phyloP scores from a whole-genome alignment of 2,888 invertebrate genomes.

The Lepetodrilus schrolli region DNA sequence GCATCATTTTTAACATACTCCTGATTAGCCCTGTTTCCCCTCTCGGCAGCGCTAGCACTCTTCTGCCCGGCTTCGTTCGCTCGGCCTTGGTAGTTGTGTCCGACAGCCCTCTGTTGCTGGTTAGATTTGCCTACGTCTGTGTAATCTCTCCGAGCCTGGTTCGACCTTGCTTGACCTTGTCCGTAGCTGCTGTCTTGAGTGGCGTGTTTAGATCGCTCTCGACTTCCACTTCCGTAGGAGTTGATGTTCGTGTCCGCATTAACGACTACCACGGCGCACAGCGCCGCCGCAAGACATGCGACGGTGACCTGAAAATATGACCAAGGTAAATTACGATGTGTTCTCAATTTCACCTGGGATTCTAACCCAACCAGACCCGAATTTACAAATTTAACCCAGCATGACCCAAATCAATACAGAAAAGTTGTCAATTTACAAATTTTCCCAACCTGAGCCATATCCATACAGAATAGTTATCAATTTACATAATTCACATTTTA shows the following conservation, averaged over 20 bases:
- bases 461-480: too few relatives aligned
- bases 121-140: neutral
- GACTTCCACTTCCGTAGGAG: neutral
- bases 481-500: too few relatives aligned
- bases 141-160: neutral
- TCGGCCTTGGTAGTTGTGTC: neutral
- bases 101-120: neutral
- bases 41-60: neutral
- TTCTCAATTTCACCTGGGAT: neutral
- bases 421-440: too few relatives aligned
- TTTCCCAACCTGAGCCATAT: too few relatives aligned
- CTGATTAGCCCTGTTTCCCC: constrained; percentile 6
- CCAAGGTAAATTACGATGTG: neutral
- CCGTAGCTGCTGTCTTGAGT: neutral
- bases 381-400: neutral
- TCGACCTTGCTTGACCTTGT: neutral
- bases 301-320: neutral
- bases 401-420: neutral
- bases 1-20: neutral
- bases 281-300: neutral
- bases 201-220: neutral
- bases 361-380: too few relatives aligned
- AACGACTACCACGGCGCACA: constrained; percentile 18
- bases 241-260: constrained; percentile 26
- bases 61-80: constrained; percentile 17